Conservation (phyloP, 2,797 vertebrate species). For the Smutsia temminckii region DNA sequence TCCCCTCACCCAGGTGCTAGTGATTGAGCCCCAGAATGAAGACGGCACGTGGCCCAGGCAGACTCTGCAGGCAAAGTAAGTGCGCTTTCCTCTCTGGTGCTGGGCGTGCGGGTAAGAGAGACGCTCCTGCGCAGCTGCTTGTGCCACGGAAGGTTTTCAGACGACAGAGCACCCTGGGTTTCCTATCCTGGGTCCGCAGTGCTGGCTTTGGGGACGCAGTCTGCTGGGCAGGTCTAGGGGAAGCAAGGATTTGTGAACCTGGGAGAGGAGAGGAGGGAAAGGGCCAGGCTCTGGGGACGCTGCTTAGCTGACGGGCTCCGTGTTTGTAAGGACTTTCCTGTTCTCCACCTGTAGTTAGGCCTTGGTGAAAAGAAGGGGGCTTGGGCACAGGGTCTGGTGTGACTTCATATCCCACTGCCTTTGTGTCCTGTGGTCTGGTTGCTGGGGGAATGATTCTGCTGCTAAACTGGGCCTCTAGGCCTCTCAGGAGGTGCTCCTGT, state of each 20-base stretch:
- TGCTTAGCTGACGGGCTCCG: background rate
- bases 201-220: background rate
- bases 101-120: background rate
- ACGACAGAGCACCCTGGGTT: background rate
- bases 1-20: slow-evolving; percentile 89
- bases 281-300: background rate
- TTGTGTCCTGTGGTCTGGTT: background rate
- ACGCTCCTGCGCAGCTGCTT: background rate
- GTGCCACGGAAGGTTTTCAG: background rate
- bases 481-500: background rate
- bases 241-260: background rate
- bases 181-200: background rate
- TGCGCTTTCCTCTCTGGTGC: background rate
- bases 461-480: background rate
- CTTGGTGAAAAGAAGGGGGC: background rate
- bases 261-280: background rate
- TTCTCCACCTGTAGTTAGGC: background rate
- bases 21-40: slow-evolving; percentile 97
- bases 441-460: background rate
- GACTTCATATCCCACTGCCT: background rate
- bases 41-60: slow-evolving; percentile 98
- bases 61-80: slow-evolving; percentile 92
- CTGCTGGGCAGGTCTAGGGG: background rate
- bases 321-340: background rate
- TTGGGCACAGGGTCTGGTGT: background rate